Evolutionary conservation across 2,797 vertebrate species (phyloP).

Genomic region (Onychomys leucogaster): DNA sequence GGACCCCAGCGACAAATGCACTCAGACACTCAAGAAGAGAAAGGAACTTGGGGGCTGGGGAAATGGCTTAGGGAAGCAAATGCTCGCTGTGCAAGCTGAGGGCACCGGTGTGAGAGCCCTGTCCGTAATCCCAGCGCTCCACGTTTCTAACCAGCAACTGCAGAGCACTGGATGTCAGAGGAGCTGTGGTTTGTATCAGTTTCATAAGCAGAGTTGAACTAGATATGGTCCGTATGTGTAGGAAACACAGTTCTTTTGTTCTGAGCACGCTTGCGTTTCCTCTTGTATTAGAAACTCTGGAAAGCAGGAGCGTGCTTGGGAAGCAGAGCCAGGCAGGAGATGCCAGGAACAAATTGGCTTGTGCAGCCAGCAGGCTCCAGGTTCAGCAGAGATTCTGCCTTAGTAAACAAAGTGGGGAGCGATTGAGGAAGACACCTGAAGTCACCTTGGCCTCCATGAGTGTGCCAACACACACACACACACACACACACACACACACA

Average conservation of each 20-base stretch:
- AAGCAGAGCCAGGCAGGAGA: not conserved
- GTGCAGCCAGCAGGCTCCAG: not conserved
- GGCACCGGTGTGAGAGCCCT: not conserved
- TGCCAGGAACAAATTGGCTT: not conserved
- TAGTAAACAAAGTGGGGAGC: not conserved
- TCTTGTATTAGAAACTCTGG: too few relatives aligned
- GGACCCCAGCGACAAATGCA: conserved; percentile 76
- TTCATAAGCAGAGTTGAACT: too few relatives aligned
- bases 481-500: not conserved
- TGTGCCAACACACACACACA: not conserved
- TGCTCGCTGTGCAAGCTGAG: not conserved
- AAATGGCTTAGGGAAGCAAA: not conserved
- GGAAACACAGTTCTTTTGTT: too few relatives aligned
- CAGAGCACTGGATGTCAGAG: too few relatives aligned
- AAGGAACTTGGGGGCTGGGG: not conserved
- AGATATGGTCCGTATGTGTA: too few relatives aligned
- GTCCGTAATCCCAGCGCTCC: not conserved
- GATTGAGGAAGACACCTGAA: too few relatives aligned
- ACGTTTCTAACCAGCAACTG: too few relatives aligned
- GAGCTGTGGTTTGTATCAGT: too few relatives aligned
- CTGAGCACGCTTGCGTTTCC: too few relatives aligned
- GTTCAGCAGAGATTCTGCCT: not conserved
- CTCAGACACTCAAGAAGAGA: not conserved
- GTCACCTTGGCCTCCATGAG: not conserved
- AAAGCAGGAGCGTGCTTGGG: too few relatives aligned